Percentiles rank a stretch among this genome's conserved stretches.
Evolutionary conservation across 2,113 vertebrate species (phyloP).

Genomic region (Bufo gargarizans): DNA sequence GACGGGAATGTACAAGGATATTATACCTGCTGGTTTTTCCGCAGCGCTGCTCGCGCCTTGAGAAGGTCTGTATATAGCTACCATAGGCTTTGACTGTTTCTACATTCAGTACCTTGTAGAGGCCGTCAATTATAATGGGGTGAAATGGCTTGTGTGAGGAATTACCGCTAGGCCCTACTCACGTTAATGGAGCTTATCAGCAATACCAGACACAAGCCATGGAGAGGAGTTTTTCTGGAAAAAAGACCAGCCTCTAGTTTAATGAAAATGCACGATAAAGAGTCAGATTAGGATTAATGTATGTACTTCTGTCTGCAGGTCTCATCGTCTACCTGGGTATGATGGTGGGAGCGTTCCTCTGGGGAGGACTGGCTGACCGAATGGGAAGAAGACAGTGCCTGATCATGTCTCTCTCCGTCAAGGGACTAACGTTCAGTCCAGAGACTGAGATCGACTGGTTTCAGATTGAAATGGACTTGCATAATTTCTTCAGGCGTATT

Average conservation of each 20-base stretch:
- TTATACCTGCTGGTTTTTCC: neutral
- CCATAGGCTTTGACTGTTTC: neutral
- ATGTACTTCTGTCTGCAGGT: slow-evolving; percentile 69
- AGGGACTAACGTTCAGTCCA: too few species aligned
- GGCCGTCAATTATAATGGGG: too few species aligned
- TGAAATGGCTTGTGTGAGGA: too few species aligned
- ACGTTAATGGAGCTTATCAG: too few species aligned
- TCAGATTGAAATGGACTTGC: too few species aligned
- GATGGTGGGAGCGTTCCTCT: slow-evolving; percentile 97
- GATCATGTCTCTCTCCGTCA: slow-evolving; percentile 96
- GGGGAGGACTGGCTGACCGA: slow-evolving; percentile 93
- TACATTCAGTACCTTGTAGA: too few species aligned
- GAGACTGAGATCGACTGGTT: too few species aligned
- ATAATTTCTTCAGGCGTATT: too few species aligned
- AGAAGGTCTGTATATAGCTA: neutral
- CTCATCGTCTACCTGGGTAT: slow-evolving; percentile 94
- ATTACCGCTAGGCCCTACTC: too few species aligned
- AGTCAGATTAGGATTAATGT: neutral
- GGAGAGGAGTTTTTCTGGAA: too few species aligned
- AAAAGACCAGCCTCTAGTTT: neutral
- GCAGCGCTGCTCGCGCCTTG: neutral
- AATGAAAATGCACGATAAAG: neutral
- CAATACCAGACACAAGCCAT: too few species aligned
- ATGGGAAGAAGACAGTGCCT: slow-evolving; percentile 93
- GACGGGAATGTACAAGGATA: neutral